Evolutionary conservation across 1,140 invertebrate species (phyloP).

Genomic region (Drosophila elegans): DNA sequence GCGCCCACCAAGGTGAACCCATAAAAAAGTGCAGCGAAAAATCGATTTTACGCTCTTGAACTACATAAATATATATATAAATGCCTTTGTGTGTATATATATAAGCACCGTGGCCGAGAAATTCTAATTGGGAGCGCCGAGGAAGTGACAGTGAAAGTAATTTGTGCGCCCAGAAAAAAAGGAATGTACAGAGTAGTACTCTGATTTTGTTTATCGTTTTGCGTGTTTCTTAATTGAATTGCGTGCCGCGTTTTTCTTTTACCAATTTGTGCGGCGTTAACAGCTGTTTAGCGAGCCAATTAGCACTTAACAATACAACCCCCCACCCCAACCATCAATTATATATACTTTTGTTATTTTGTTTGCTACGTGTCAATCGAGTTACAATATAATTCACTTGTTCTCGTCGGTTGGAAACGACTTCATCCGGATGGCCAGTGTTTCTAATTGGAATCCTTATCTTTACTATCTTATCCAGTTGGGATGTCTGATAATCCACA

Average conservation of each 20-base stretch:
- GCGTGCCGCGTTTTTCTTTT: constrained; percentile 39
- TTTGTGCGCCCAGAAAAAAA: constrained; percentile 48
- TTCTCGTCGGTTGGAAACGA: not conserved
- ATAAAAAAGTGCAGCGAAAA: constrained; percentile 42
- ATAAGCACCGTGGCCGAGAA: constrained; percentile 20
- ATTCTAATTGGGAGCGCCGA: constrained; percentile 35
- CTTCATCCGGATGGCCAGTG: not conserved
- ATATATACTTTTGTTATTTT: constrained; percentile 19
- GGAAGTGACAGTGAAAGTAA: constrained; percentile 40
- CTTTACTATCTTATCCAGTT: constrained; percentile 40
- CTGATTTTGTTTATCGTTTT: constrained; percentile 47
- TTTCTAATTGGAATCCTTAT: constrained; percentile 17
- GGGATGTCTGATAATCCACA: constrained; percentile 12
- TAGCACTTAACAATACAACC: constrained; percentile 18
- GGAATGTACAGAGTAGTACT: constrained; percentile 1
- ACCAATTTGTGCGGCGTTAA: constrained; percentile 26
- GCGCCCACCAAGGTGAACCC: constrained; percentile 27
- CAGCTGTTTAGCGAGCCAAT: constrained; percentile 58
- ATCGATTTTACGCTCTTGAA: constrained; percentile 68
- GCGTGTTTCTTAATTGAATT: constrained; percentile 71
- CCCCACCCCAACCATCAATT: not conserved
- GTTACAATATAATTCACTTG: constrained; percentile 22
- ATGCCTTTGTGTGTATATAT: no score
- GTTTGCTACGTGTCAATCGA: constrained; percentile 40
- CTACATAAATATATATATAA: constrained; percentile 19